A percentile compares a stretch with the other conserved stretches of the same genome.
phyloP scores from a whole-genome alignment of 1,140 invertebrate genomes.

The Leptopilina boulardi region DNA sequence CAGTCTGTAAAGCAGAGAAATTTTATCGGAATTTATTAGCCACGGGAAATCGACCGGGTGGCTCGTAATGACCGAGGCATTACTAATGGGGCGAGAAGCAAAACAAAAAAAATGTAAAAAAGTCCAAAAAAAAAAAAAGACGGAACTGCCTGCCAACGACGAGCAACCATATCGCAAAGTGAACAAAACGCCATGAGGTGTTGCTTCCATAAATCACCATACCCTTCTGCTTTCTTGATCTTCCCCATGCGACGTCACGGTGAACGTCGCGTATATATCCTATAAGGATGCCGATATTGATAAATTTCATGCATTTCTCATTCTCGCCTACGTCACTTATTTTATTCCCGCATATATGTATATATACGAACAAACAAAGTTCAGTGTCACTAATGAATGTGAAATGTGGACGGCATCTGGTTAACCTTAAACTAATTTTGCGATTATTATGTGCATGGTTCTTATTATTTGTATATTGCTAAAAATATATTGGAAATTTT shows the following conservation, averaged over 20 bases:
- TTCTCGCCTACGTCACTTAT: conserved; percentile 20
- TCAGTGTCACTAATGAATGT: conserved; percentile 13
- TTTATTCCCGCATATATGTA: not conserved
- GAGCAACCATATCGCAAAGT: conserved; percentile 61
- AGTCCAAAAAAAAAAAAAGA: conserved; percentile 51
- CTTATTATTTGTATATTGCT: not conserved
- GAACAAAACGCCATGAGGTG: conserved; percentile 69
- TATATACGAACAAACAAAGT: not conserved
- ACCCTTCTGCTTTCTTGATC: conserved; percentile 40
- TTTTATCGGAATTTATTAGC: conserved; percentile 70
- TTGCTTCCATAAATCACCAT: conserved; percentile 70
- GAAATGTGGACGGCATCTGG: not conserved
- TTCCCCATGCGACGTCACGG: conserved; percentile 37
- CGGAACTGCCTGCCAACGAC: conserved; percentile 64
- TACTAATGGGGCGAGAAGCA: conserved; percentile 62
- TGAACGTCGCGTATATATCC: not conserved
- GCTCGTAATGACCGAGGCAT: conserved; percentile 69
- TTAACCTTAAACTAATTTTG: not conserved
- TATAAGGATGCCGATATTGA: conserved; percentile 32
- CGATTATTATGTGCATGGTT: not conserved
- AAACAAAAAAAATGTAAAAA: too few relatives aligned
- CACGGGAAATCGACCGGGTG: conserved; percentile 65
- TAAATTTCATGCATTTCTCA: conserved; percentile 39
- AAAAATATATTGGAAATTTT: not conserved
- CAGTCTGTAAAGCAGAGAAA: conserved; percentile 53